Conservation (phyloP, 2,888 invertebrate genomes). For the Habrosyne pyritoides region DNA sequence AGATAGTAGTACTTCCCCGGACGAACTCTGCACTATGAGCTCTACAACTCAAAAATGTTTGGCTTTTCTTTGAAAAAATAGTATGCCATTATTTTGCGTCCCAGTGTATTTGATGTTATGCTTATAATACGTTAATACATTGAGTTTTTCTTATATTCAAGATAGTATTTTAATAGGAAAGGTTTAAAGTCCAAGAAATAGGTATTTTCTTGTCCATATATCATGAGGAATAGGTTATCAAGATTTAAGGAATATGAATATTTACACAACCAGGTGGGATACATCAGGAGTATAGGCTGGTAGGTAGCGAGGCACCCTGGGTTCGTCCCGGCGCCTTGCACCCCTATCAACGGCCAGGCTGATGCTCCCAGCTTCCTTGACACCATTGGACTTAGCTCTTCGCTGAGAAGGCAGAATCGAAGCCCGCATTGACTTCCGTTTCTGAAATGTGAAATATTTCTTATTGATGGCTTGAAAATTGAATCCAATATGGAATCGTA, state of each 20-base stretch:
- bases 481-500: slow-evolving; percentile 23
- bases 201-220: neutral
- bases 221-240: neutral
- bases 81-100: too few relatives aligned
- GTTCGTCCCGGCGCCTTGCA: slow-evolving; percentile 85
- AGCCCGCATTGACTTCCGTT: slow-evolving; percentile 93
- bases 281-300: slow-evolving; percentile 92
- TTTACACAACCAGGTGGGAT: slow-evolving; percentile 89
- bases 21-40: too few relatives aligned
- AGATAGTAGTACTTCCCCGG: too few relatives aligned
- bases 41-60: too few relatives aligned
- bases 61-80: too few relatives aligned
- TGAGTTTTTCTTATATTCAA: too few relatives aligned
- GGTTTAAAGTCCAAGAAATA: neutral
- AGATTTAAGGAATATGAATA: slow-evolving; percentile 7
- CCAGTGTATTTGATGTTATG: too few relatives aligned
- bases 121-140: too few relatives aligned
- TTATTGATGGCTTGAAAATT: slow-evolving; percentile 16
- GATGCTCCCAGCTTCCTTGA: slow-evolving; percentile 91
- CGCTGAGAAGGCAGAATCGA: slow-evolving; percentile 91
- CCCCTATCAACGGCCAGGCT: slow-evolving; percentile 90
- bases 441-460: slow-evolving; percentile 84
- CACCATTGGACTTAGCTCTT: slow-evolving; percentile 90
- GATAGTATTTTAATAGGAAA: neutral
- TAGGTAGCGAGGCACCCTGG: slow-evolving; percentile 87